Evolutionary conservation across 1,140 invertebrate genomes (phyloP), one percentile per base, ranked within the genome.

Genomic region (Leptinotarsa texana): DNA sequence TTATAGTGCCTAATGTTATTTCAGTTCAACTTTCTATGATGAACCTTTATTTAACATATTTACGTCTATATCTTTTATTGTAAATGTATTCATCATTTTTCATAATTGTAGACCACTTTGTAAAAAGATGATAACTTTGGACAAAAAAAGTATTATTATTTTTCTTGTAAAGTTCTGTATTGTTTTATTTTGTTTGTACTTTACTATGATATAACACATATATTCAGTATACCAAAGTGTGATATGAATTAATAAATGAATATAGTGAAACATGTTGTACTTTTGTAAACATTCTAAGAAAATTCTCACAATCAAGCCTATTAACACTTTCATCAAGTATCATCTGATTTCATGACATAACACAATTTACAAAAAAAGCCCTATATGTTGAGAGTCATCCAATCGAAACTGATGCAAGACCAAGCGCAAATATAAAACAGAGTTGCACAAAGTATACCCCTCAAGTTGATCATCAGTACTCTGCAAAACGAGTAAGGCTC

Each of bases 401-500:
- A 62, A 62, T 21, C 61, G 17, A 62, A 21, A 62, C 21, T 62
- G 5, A 62, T 21, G 21, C 61, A 62, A 62, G 21, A 62, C 2
- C 11, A 42, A 42, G 33, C 33, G 33, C 15, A 62, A 62, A 62
- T 62, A 66, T 21, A 6, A 66, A 66, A 33, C 5, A 22, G 24
- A 17, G 18, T 69, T 48, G 67, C 27, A 17, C 27, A 33, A 69
- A 24, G 17, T 18, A 69, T 57, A 22, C 17, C 13, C 33, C 51
- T 57, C 47, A 68, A 47, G 66, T 33, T 68, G 63, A 69, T 70
- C 47, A 70, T 13, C 49, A 15, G 21, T n/a, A 13, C 13, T 33
- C 33, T 13, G 42, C 17, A 70, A 57, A 72, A 79, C 78, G 81
- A 81, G 79, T 82, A 82, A 82, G 82, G 82, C 80, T 80, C 76